Evolutionary conservation across 2,888 invertebrate genomes (phyloP), one percentile per base, ranked within the genome.

Genomic region (Leucophenga montana): DNA sequence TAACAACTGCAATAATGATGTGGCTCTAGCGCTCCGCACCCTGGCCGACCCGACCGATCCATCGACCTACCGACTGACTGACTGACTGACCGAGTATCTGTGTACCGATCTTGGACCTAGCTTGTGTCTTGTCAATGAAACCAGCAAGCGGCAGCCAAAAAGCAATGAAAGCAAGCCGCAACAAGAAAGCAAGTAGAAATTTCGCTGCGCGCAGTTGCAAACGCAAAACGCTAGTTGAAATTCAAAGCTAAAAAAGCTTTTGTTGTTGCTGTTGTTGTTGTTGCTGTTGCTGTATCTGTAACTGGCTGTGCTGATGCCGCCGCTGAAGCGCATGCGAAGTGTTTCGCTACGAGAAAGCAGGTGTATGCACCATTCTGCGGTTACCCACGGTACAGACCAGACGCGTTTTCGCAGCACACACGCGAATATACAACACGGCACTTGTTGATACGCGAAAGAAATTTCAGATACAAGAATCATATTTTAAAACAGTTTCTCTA

Each of bases 331-430:
- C 85, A 87, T 86, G 86, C 86, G 85, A 88, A 88, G 88, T 88
- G 87, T 88, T 88, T 87, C 88, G 88, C 86, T 85, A 84, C 83
- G 86, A 86, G 87, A 87, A 88, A 89, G 88, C 89, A 89, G 89
- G 89, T 89, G 89, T 86, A 88, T 87, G 86, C 86, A 87, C 85
- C 89, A 89, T 89, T 89, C 89, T 86, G 87, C 85, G 85, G 86
- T 88, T 86, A 89, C 85, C 88, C 88, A 88, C 87, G 87, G 86
- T 85, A 84, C 88, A 85, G 86, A 88, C 79, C 86, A 88, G 88
- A 89, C 89, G 87, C 88, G 88, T 84, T 83, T 79, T 56, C 33
- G 22, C 39, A 62, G 54, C 66, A 64, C 50, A 69, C 72, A 68
- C 72, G 70, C 70, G 59, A 66, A 39, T 18, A 61, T 46, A 39